Evolutionary conservation across 2,888 invertebrate genomes (phyloP), one percentile per base, ranked within the genome.

Genomic region (Pandemis heparana): DNA sequence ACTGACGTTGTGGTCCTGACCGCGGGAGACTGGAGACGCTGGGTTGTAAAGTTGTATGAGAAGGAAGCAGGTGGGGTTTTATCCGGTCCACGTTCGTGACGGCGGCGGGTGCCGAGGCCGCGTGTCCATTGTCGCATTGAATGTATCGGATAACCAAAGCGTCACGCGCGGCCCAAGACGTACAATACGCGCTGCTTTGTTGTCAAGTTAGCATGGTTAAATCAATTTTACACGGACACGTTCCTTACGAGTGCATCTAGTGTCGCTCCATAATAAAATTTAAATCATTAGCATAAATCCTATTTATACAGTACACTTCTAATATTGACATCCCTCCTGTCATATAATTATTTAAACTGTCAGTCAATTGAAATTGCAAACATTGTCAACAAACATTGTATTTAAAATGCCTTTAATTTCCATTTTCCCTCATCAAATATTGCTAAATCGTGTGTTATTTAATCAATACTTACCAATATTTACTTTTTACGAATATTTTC

Each of bases 191-290:
- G 79, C 79, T 78, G 81, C 83, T 87, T 90, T 88, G 87, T 87
- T 81, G 77, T 77, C 76, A 77, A 77, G 80, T 86, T 87, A 86
- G 82, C 86, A 84, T 83, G 84, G 82, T 81, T 81, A 85, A 89
- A 91, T 91, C 85, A 87, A 92, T 92, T 92, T 90, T 88, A 90
- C 89, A 86, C 87, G 82, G 79, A 80, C 83, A 80, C 84, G 84
- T 83, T 82, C 80, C 79, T 84, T 61, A 61, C 48, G 53, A 59
- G 74, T 74, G 71, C 74, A 56, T 64, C 48, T 59, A 46, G 51
- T 51, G 63, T 67, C n/a, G 41, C 62, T 65, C 23, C 56, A 53
- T 48, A 48, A 60, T 56, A 9, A 39, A 9, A 43, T 48, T 62
- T 18, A 56, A 12, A 23, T 9, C 53, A 53, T 56, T 23, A 23